Evolutionary conservation across 2,113 vertebrate genomes (phyloP).

Genomic region (Aphelocoma coerulescens): DNA sequence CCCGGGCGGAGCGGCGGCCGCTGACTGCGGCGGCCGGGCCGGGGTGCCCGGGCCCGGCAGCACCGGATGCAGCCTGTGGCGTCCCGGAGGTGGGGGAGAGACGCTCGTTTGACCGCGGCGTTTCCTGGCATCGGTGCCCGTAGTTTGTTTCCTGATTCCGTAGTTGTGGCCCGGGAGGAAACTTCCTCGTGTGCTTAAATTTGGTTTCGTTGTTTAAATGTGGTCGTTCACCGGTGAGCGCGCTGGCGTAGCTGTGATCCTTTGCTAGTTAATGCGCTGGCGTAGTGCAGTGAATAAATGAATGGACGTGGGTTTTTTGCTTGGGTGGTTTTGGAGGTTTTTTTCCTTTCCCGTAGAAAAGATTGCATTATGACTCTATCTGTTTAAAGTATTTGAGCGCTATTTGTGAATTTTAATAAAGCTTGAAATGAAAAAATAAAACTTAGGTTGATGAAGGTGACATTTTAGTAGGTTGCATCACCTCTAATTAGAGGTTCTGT

Average conservation of each 20-base stretch:
- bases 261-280: not conserved
- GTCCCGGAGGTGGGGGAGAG: not conserved
- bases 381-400: not conserved
- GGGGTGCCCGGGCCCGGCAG: not conserved
- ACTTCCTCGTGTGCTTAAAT: not conserved
- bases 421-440: not conserved
- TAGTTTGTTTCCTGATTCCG: not conserved
- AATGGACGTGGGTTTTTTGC: not conserved
- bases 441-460: not conserved
- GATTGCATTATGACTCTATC: rapidly evolving
- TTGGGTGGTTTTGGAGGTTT: not conserved
- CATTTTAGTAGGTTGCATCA: not conserved
- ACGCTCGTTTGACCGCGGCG: not conserved
- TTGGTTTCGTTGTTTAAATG: not conserved
- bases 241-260: not conserved
- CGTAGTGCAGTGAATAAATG: rapidly evolving
- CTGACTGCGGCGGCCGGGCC: not conserved
- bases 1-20: not conserved
- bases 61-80: not conserved
- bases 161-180: not conserved
- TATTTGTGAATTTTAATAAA: not conserved
- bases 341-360: not conserved
- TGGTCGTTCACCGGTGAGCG: not conserved
- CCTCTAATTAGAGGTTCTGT: not conserved
- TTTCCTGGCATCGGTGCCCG: not conserved